phyloP scores from a whole-genome alignment of 2,113 vertebrate genomes.

The Siphamia tubifer region DNA sequence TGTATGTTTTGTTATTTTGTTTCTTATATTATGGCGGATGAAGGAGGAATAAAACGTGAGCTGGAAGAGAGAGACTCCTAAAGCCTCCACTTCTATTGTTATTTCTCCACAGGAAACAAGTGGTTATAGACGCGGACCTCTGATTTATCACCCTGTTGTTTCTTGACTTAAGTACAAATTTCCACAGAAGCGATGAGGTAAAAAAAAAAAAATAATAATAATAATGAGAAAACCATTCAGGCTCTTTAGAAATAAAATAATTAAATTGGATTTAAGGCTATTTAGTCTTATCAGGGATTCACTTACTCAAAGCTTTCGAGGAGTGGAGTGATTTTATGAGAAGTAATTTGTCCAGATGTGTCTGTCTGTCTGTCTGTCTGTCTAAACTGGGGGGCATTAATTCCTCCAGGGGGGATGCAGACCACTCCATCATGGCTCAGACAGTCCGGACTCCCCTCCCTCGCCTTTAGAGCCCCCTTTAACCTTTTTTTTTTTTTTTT shows the following conservation, averaged over 20 bases:
- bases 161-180: conserved; percentile 29
- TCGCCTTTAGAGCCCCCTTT: conserved; percentile 64
- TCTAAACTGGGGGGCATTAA: conserved; percentile 65
- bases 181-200: conserved; percentile 11
- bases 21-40: conserved; percentile 16
- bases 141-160: conserved; percentile 61
- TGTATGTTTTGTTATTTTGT: conserved; percentile 32
- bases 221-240: conserved; percentile 1
- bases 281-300: conserved; percentile 35
- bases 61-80: conserved; percentile 7
- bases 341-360: conserved; percentile 46
- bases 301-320: conserved; percentile 13
- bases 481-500: too few relatives aligned
- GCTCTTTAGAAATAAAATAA: not conserved
- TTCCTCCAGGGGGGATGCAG: conserved; percentile 35
- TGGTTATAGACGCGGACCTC: conserved; percentile 27
- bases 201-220: too few relatives aligned
- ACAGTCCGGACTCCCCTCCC: conserved; percentile 56
- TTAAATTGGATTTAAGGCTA: not conserved
- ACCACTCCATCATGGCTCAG: conserved; percentile 61
- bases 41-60: conserved; percentile 14
- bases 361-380: conserved; percentile 23
- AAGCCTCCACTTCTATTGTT: conserved; percentile 62
- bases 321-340: conserved; percentile 45
- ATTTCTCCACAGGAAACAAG: conserved; percentile 60